A percentile compares a stretch with the other conserved stretches of the same genome.
These are phyloP conservation scores for Tetanocera ferruginea DNA, from an alignment of 2,888 invertebrate genomes.

Conservation along the genomic window DNA sequence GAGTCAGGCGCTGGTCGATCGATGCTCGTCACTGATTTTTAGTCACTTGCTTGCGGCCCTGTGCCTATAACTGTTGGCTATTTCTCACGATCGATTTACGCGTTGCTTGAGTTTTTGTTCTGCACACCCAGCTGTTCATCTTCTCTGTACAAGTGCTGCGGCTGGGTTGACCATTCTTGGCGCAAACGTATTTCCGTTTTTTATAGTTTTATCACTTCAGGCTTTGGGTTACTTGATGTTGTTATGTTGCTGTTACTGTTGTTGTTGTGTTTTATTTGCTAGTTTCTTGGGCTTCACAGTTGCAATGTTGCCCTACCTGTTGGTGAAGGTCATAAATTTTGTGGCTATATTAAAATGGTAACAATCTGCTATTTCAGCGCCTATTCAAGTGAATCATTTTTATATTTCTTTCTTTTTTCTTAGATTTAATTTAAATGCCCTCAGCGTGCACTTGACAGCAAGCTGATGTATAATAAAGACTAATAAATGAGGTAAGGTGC, in stretches of 20 bases:
- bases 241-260: not conserved
- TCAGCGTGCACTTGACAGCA: too few species aligned
- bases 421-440: too few species aligned
- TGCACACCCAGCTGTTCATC: slow-evolving; percentile 20
- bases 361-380: not conserved
- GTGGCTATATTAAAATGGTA: not conserved
- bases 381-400: too few species aligned
- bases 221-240: slow-evolving; percentile 30
- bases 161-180: slow-evolving; percentile 4
- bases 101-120: slow-evolving; percentile 7
- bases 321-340: not conserved
- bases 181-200: not conserved
- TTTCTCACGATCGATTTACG: slow-evolving; percentile 52
- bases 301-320: not conserved
- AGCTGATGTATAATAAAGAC: too few species aligned
- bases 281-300: not conserved
- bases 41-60: not conserved
- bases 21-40: not conserved
- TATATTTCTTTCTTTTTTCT: too few species aligned
- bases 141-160: slow-evolving; percentile 3
- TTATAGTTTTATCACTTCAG: slow-evolving; percentile 31
- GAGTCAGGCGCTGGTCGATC: not conserved
- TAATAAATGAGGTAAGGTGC: too few species aligned
- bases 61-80: slow-evolving; percentile 46
- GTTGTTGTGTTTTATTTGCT: not conserved